These are phyloP conservation scores for Buphagus erythrorhynchus DNA, from an alignment of 2,797 vertebrate species.

Conservation along the genomic window DNA sequence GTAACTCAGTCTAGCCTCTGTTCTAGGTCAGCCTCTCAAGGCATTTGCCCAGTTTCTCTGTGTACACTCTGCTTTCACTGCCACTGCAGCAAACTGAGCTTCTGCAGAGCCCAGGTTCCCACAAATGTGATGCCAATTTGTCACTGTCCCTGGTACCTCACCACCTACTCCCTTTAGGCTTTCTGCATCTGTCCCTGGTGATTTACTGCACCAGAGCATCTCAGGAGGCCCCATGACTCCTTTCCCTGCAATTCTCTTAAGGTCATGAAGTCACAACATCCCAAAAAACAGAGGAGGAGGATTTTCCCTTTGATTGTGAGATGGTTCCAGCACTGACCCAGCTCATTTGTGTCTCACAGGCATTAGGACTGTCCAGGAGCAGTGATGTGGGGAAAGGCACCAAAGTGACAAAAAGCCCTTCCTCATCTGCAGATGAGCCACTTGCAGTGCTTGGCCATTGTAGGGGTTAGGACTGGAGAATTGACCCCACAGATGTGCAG, in stretches of 20 bases:
- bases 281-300: background rate
- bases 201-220: background rate
- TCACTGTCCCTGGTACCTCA: background rate
- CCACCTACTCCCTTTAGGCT: background rate
- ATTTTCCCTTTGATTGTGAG: background rate
- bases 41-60: background rate
- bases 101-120: background rate
- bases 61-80: background rate
- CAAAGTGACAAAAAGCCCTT: background rate
- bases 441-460: background rate
- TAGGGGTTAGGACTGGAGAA: rapidly evolving
- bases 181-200: background rate
- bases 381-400: background rate
- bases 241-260: background rate
- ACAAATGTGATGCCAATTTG: background rate
- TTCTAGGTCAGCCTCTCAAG: too few species aligned
- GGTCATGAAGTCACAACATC: background rate
- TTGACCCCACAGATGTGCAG: background rate
- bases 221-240: background rate
- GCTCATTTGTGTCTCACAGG: background rate
- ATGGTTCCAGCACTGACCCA: background rate
- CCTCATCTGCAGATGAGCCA: background rate
- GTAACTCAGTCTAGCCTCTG: too few species aligned
- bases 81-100: background rate
- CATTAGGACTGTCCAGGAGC: background rate